phyloP scores from a whole-genome alignment of 2,888 invertebrate species.

The Himalopsyche kuldschensis region DNA sequence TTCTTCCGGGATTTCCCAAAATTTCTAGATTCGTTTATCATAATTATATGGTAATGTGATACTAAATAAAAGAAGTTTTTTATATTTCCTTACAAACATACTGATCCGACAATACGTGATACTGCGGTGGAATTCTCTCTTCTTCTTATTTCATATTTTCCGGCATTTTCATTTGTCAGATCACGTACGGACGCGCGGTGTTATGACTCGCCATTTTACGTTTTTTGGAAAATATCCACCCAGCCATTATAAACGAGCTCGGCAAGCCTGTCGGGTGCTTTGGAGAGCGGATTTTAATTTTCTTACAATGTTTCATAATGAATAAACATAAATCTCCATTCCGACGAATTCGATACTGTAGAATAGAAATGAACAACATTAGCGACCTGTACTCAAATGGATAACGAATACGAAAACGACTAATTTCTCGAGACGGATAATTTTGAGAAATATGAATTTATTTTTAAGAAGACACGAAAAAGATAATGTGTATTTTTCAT shows the following conservation, averaged over 20 bases:
- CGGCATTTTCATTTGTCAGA: slow-evolving; percentile 26
- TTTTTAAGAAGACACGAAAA: too few species aligned
- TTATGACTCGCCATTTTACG: slow-evolving; percentile 33
- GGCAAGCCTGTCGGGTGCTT: neutral
- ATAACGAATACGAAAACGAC: neutral
- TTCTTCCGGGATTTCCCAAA: too few species aligned
- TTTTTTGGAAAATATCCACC: slow-evolving; percentile 29
- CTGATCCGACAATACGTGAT: neutral
- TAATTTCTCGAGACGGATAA: neutral
- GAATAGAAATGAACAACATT: neutral
- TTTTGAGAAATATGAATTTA: neutral
- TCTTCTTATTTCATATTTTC: slow-evolving; percentile 26
- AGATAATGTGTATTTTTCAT: too few species aligned
- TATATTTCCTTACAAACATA: slow-evolving; percentile 5
- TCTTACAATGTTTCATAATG: slow-evolving; percentile 6
- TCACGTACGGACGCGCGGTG: slow-evolving; percentile 32
- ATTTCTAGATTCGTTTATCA: neutral
- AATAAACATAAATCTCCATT: slow-evolving; percentile 6
- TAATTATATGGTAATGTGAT: slow-evolving; percentile 29
- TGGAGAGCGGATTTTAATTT: slow-evolving; percentile 20
- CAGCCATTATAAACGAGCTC: slow-evolving; percentile 20
- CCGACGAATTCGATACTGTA: slow-evolving; percentile 1
- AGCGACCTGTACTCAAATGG: too few species aligned
- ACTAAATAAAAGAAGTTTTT: slow-evolving; percentile 10
- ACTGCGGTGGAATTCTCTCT: neutral